phyloP scores from a whole-genome alignment of 1,140 invertebrate species.

The Maconellicoccus hirsutus region DNA sequence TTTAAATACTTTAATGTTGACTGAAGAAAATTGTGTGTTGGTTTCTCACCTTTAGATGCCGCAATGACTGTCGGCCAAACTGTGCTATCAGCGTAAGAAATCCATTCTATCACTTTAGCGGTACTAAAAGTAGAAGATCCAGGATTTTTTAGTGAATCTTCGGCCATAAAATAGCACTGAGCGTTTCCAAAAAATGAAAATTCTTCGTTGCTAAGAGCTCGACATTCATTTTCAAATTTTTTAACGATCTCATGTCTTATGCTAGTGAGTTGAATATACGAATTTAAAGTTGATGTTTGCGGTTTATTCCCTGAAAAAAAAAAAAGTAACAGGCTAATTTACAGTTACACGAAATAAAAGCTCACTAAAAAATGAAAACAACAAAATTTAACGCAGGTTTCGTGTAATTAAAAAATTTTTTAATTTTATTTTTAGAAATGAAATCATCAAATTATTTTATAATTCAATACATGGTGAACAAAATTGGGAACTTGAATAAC shows the following conservation, averaged over 20 bases:
- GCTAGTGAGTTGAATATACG: not conserved
- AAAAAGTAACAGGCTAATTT: too few relatives aligned
- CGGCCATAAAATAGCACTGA: not conserved
- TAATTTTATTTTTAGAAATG: too few relatives aligned
- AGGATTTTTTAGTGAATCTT: slow-evolving; percentile 40
- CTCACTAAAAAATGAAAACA: too few relatives aligned
- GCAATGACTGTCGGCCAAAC: slow-evolving; percentile 48
- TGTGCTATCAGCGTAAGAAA: slow-evolving; percentile 46
- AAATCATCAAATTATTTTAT: too few relatives aligned
- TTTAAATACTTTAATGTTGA: slow-evolving; percentile 40
- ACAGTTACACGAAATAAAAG: too few relatives aligned
- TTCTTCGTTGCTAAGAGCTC: not conserved
- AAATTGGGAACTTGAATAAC: too few relatives aligned
- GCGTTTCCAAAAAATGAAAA: not conserved
- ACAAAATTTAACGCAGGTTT: too few relatives aligned
- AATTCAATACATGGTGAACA: too few relatives aligned
- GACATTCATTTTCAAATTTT: not conserved
- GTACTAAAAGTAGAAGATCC: slow-evolving; percentile 55
- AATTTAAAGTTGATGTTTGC: not conserved
- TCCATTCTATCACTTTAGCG: slow-evolving; percentile 54
- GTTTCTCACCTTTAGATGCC: not conserved
- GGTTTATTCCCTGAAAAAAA: too few relatives aligned
- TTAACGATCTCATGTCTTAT: not conserved
- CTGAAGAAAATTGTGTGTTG: slow-evolving; percentile 26
- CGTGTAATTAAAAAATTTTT: too few relatives aligned